Percentiles rank a stretch among this genome's conserved stretches.
These are phyloP conservation scores for Himalopsyche phryganea DNA, from an alignment of 1,140 invertebrate genomes.

Conservation along the genomic window DNA sequence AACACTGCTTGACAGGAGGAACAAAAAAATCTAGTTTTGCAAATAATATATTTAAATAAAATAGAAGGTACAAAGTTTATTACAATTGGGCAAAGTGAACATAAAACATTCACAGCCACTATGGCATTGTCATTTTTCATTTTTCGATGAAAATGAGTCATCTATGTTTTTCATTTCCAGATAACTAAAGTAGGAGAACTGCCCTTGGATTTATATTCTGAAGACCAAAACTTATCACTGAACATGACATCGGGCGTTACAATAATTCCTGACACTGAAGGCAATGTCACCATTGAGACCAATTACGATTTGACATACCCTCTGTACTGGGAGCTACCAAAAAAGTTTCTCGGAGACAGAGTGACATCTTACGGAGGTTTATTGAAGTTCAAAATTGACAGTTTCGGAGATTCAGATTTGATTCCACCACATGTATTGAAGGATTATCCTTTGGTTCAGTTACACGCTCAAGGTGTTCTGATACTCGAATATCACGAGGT, in stretches of 20 bases:
- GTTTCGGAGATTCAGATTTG: constrained; percentile 60
- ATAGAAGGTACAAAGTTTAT: too few species aligned
- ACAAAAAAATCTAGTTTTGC: too few species aligned
- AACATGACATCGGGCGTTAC: constrained; percentile 59
- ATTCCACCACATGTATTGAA: constrained; percentile 51
- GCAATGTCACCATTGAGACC: constrained; percentile 65
- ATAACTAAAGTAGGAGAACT: constrained; percentile 41
- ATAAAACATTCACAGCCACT: too few species aligned
- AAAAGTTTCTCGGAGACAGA: constrained; percentile 82
- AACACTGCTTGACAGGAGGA: too few species aligned
- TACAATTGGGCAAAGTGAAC: too few species aligned
- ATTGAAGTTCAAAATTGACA: constrained; percentile 73
- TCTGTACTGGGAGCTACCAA: constrained; percentile 82
- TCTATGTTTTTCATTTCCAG: constrained; percentile 34
- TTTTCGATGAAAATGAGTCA: too few species aligned
- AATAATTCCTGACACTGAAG: constrained; percentile 63
- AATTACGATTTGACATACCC: constrained; percentile 67
- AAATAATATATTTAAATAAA: too few species aligned
- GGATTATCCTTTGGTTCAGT: constrained; percentile 75
- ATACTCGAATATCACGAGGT: constrained; percentile 78
- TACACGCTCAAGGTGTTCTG: constrained; percentile 76
- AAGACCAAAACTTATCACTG: constrained; percentile 40
- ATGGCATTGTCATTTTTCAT: too few species aligned
- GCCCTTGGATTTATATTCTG: constrained; percentile 37
- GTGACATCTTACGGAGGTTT: constrained; percentile 90